Percentiles rank a stretch among this genome's conserved stretches.
Conservation (phyloP, 2,888 invertebrate species). For the Orthonevra nobilis region DNA sequence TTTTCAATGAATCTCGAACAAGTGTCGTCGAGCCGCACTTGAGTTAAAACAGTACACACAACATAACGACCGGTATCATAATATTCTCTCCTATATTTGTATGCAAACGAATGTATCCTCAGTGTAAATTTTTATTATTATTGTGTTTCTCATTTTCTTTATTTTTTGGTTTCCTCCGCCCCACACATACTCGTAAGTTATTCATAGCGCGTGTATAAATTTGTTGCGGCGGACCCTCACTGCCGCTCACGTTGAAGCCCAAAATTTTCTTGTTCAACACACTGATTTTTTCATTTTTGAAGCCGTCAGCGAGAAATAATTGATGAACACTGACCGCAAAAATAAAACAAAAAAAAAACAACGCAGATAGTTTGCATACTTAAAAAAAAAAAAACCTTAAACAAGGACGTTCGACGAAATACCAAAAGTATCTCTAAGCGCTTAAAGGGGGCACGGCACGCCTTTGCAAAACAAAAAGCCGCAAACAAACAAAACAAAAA, state of each 20-base stretch:
- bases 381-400: no score
- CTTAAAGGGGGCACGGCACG: no score
- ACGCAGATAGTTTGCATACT: constrained; percentile 32
- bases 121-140: constrained; percentile 65
- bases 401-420: constrained; percentile 5
- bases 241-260: constrained; percentile 32
- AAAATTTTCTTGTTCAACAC: constrained; percentile 53
- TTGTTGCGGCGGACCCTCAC: constrained; percentile 41
- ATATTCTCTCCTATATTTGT: constrained; percentile 13
- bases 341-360: background rate
- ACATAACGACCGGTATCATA: constrained; percentile 34
- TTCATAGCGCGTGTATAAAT: constrained; percentile 61
- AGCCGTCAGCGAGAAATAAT: constrained; percentile 56
- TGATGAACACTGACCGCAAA: constrained; percentile 56
- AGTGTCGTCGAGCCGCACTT: constrained; percentile 5
- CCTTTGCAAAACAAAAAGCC: background rate
- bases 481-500: constrained; percentile 4
- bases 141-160: constrained; percentile 53
- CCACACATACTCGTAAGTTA: no score
- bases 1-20: no score
- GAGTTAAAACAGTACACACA: constrained; percentile 37
- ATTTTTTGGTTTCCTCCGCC: no score
- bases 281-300: constrained; percentile 42
- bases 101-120: constrained; percentile 52
- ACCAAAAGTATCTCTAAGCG: constrained; percentile 30